phyloP scores from a whole-genome alignment of 2,888 invertebrate genomes.

The Nephrocerus scutellatus region DNA sequence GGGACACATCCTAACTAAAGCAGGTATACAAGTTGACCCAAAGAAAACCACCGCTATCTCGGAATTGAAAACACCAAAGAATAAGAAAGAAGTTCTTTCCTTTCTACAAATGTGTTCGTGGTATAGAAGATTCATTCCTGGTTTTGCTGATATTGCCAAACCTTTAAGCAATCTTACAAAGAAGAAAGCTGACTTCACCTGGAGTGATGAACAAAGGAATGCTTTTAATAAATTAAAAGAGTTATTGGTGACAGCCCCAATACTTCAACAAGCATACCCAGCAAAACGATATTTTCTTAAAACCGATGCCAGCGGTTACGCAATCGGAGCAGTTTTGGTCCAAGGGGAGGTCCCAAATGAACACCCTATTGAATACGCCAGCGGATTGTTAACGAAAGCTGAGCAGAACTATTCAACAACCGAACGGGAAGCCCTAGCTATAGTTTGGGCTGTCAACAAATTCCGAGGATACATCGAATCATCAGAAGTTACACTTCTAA shows the following conservation, averaged over 20 bases:
- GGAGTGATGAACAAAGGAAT: no score
- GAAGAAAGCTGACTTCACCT: slow-evolving; percentile 20
- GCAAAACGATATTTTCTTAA: no score
- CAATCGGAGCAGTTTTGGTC: no score
- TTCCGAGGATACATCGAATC: slow-evolving; percentile 2
- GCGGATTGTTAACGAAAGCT: background rate
- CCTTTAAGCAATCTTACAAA: slow-evolving; percentile 30
- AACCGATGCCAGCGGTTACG: no score
- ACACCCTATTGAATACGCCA: no score
- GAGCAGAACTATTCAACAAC: slow-evolving; percentile 10
- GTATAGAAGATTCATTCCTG: slow-evolving; percentile 17
- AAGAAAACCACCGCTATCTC: slow-evolving; percentile 22
- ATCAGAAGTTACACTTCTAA: no score
- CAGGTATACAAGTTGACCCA: slow-evolving; percentile 7
- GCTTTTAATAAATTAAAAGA: no score
- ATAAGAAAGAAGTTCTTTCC: slow-evolving; percentile 19
- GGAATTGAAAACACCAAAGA: slow-evolving; percentile 19
- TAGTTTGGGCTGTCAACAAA: slow-evolving; percentile 1
- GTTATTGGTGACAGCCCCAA: no score
- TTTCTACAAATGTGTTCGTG: slow-evolving; percentile 20
- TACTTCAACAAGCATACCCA: no score
- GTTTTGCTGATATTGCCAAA: slow-evolving; percentile 22
- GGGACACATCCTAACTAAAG: slow-evolving; percentile 1
- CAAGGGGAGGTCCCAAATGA: no score
- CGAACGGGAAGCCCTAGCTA: slow-evolving; percentile 4